These are phyloP conservation scores for Elephantulus edwardii DNA, from an alignment of 2,113 vertebrate species.

Conservation along the genomic window DNA sequence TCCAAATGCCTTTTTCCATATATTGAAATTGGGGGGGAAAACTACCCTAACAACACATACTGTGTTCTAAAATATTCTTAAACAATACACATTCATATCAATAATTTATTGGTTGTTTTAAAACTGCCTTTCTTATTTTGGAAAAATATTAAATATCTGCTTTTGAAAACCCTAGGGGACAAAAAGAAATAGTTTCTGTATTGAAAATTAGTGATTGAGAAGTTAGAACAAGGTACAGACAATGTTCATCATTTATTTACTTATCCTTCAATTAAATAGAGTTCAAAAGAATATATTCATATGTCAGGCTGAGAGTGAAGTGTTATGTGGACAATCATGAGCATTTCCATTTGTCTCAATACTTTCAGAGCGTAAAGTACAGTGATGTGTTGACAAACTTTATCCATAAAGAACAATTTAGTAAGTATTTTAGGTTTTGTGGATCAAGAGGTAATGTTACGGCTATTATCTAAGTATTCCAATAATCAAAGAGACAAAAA, in stretches of 20 bases:
- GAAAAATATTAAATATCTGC: not conserved
- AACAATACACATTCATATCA: not conserved
- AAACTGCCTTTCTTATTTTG: not conserved
- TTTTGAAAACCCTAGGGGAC: not conserved
- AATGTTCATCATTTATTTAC: not conserved
- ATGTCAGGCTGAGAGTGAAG: not conserved
- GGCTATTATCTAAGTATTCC: not conserved
- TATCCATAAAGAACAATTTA: not conserved
- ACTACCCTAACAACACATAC: no score
- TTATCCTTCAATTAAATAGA: not conserved
- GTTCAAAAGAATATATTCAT: not conserved
- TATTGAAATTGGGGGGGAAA: no score
- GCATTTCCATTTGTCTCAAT: not conserved
- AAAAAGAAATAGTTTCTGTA: not conserved
- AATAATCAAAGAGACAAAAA: not conserved
- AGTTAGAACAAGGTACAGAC: not conserved
- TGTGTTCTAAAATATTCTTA: not conserved
- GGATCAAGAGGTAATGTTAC: not conserved
- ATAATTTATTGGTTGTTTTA: not conserved
- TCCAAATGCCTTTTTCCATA: no score
- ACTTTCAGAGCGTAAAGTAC: not conserved
- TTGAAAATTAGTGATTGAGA: not conserved
- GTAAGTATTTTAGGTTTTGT: not conserved
- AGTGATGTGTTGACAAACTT: not conserved
- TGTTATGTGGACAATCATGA: not conserved